phyloP scores from a whole-genome alignment of 2,113 vertebrate species.

The Datnioides undecimradiatus region DNA sequence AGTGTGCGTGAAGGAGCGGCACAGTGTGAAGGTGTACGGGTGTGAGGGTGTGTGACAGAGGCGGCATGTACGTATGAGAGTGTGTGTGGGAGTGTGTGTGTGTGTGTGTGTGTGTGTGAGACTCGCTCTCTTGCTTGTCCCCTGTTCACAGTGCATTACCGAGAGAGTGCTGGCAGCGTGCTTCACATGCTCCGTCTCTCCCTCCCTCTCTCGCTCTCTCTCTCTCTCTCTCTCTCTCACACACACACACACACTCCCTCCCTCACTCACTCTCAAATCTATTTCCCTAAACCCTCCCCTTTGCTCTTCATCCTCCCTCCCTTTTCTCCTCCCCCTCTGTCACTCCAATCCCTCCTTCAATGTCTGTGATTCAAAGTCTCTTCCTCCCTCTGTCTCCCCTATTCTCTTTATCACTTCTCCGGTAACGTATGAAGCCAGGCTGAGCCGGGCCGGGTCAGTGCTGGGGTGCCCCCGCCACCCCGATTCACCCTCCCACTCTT shows the following conservation, averaged over 20 bases:
- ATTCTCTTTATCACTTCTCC: conserved; percentile 10
- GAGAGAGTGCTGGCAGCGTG: conserved; percentile 72
- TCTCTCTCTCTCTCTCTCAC: neutral
- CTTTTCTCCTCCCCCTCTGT: conserved; percentile 60
- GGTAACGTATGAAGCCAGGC: neutral
- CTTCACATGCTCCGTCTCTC: conserved; percentile 66
- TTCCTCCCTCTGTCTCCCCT: conserved; percentile 1
- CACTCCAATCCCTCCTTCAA: conserved; percentile 50
- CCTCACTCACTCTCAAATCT: conserved; percentile 46
- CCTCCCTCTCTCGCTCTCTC: conserved; percentile 9
- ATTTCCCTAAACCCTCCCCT: conserved; percentile 71
- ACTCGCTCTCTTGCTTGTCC: conserved; percentile 59
- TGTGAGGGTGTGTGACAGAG: conserved; percentile 57
- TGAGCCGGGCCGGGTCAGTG: neutral
- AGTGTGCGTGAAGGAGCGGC: conserved; percentile 35
- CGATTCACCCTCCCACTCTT: neutral
- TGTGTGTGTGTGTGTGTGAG: conserved; percentile 60
- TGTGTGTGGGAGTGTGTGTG: conserved; percentile 51
- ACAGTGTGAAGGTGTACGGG: conserved; percentile 47
- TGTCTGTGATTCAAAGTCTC: conserved; percentile 17
- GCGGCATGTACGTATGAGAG: conserved; percentile 38
- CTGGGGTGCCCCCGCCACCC: neutral
- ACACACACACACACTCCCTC: neutral
- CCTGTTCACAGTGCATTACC: conserved; percentile 77
- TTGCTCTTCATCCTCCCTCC: conserved; percentile 54